phyloP scores from a whole-genome alignment of 1,140 invertebrate species.

The Drosophila prosaltans region DNA sequence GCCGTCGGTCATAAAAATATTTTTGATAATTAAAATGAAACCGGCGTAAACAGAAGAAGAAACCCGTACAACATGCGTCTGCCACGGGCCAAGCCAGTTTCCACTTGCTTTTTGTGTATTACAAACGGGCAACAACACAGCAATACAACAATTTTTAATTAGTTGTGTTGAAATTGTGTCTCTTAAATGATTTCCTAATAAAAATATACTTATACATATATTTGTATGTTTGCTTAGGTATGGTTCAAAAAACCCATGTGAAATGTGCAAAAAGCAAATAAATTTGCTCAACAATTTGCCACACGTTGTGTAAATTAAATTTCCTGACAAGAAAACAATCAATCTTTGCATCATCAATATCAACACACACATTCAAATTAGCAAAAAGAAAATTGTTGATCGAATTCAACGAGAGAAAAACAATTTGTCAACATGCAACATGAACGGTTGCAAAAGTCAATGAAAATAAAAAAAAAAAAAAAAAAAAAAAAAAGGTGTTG shows the following conservation, averaged over 20 bases:
- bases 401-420: background rate
- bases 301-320: constrained; percentile 39
- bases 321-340: constrained; percentile 37
- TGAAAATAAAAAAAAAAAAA: background rate
- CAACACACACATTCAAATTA: constrained; percentile 50
- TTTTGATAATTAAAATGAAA: constrained; percentile 66
- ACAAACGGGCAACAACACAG: background rate
- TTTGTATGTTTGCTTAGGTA: background rate
- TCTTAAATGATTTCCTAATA: constrained; percentile 35
- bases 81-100: constrained; percentile 63
- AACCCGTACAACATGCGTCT: constrained; percentile 59
- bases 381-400: constrained; percentile 15
- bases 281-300: constrained; percentile 38
- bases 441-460: too few relatives aligned
- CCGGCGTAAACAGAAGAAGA: constrained; percentile 36
- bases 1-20: constrained; percentile 52
- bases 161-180: constrained; percentile 37
- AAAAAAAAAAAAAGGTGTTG: constrained; percentile 32
- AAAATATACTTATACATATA: background rate
- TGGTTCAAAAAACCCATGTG: constrained; percentile 51
- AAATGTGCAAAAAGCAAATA: constrained; percentile 14
- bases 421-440: constrained; percentile 42
- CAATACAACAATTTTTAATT: constrained; percentile 40
- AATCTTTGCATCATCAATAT: constrained; percentile 41
- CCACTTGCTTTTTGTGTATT: constrained; percentile 32